Percentiles rank a stretch among this genome's conserved stretches.
Conservation (phyloP, 2,888 invertebrate genomes). For the Ophion ventricosus region DNA sequence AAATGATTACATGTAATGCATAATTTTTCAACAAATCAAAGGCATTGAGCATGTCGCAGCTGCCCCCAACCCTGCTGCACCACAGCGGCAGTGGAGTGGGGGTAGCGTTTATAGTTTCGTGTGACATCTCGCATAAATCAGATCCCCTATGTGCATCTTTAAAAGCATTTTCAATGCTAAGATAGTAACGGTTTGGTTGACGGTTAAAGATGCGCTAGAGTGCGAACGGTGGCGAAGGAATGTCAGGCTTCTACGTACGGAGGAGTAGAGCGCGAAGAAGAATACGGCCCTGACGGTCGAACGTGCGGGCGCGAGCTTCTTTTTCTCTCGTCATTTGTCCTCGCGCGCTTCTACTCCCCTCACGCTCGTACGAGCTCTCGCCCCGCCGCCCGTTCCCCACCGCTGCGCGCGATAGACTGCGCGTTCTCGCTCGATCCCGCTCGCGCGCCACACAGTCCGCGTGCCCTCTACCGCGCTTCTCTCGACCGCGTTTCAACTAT, state of each 20-base stretch:
- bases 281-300: conserved; percentile 63
- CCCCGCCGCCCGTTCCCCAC: conserved; percentile 63
- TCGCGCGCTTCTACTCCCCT: conserved; percentile 43
- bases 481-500: conserved; percentile 54
- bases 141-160: no score
- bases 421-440: conserved; percentile 62
- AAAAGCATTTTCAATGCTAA: no score
- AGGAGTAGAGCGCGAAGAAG: neutral
- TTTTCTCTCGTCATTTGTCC: conserved; percentile 58
- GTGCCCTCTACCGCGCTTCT: conserved; percentile 30
- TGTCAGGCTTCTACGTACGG: neutral
- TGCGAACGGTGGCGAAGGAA: neutral
- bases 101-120: no score
- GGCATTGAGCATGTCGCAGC: no score
- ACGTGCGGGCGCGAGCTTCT: conserved; percentile 38
- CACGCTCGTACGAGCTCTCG: conserved; percentile 29
- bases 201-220: no score
- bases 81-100: no score
- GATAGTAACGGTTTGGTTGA: no score
- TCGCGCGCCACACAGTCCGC: conserved; percentile 54
- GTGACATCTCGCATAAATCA: no score
- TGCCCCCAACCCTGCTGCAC: no score
- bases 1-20: no score
- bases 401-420: conserved; percentile 41
- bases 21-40: no score